Evolutionary conservation across 2,888 invertebrate species (phyloP).

Genomic region (Cosmia trapezina): DNA sequence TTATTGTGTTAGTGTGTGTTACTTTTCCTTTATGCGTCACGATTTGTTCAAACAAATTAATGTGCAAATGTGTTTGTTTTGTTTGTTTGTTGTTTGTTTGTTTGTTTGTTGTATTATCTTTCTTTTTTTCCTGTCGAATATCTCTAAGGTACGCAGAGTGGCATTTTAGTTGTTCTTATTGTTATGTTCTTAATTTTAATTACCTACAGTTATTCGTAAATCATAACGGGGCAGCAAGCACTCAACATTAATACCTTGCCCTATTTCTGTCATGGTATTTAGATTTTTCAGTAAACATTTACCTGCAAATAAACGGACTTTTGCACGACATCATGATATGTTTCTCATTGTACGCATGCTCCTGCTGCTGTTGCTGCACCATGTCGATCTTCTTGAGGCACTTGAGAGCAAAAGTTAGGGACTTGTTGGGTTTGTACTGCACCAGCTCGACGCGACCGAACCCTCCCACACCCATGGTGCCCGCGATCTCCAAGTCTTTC

Average conservation of each 20-base stretch:
- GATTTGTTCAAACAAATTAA: background rate
- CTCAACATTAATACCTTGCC: conserved; percentile 10
- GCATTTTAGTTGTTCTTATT: background rate
- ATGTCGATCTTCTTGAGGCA: conserved; percentile 97
- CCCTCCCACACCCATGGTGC: conserved; percentile 97
- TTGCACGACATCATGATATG: conserved; percentile 95
- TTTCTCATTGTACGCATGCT: conserved; percentile 97
- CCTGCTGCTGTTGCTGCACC: conserved; percentile 96
- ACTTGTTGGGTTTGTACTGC: conserved; percentile 89
- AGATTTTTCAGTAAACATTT: conserved; percentile 22
- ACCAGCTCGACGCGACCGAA: conserved; percentile 97
- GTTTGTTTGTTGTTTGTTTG: too few relatives aligned
- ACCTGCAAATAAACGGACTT: conserved; percentile 95
- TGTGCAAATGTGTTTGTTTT: too few relatives aligned
- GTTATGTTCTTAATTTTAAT: background rate
- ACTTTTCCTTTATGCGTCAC: background rate
- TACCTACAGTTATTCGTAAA: conserved; percentile 2
- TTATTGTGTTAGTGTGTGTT: background rate
- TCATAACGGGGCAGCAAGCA: background rate
- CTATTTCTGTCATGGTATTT: conserved; percentile 9
- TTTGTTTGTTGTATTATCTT: too few relatives aligned
- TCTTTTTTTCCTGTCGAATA: background rate
- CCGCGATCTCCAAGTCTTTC: conserved; percentile 94
- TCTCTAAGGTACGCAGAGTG: background rate
- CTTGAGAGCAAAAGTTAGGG: conserved; percentile 94